Evolutionary conservation across 2,113 vertebrate species (phyloP).

Genomic region (Stegostoma tigrinum): DNA sequence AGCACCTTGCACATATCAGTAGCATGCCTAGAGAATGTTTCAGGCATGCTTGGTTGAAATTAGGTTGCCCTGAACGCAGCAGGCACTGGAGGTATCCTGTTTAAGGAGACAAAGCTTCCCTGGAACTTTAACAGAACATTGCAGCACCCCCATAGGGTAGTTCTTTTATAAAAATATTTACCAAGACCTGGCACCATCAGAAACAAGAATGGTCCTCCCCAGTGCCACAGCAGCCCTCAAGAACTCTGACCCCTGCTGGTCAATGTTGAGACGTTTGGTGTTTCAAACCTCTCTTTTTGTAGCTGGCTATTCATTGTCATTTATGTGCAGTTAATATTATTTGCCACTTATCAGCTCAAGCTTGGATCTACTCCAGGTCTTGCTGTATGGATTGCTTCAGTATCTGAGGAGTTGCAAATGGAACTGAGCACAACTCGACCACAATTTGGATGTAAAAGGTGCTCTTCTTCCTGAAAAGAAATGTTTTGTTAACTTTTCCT

Average conservation of each 20-base stretch:
- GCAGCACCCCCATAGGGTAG: neutral
- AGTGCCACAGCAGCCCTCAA: neutral
- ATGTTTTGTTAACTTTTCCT: neutral
- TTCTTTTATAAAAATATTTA: neutral
- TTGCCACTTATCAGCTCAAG: neutral
- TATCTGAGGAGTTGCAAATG: neutral
- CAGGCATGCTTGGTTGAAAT: neutral
- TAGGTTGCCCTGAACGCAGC: neutral
- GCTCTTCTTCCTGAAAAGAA: neutral
- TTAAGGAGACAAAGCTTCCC: neutral
- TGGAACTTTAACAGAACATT: neutral
- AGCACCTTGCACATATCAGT: neutral
- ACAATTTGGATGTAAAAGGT: neutral
- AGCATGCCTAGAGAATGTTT: neutral
- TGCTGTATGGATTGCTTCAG: neutral
- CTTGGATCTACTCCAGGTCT: neutral
- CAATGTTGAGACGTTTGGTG: neutral
- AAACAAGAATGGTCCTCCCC: neutral
- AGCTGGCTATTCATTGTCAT: neutral
- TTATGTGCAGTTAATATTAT: neutral
- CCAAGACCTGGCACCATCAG: neutral
- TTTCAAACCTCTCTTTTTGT: neutral
- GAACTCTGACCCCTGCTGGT: neutral
- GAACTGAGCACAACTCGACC: neutral
- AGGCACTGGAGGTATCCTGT: neutral